Conservation (phyloP, 1,140 invertebrate species). For the Palaemon carinicauda region DNA sequence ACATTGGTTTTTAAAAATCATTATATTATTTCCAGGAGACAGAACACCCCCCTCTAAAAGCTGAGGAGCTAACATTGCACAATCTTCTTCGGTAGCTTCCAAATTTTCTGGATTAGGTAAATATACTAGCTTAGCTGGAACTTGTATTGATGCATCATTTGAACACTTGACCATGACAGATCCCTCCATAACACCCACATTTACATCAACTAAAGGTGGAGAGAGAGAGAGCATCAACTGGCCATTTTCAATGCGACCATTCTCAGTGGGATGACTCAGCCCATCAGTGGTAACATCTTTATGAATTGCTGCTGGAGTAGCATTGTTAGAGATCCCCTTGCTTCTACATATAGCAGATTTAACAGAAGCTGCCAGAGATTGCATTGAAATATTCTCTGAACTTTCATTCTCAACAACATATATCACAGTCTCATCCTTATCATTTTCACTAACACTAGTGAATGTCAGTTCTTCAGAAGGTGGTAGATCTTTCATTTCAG, state of each 20-base stretch:
- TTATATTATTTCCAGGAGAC: slow-evolving; percentile 23
- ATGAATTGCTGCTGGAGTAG: too few species aligned
- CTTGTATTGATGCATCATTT: slow-evolving; percentile 7
- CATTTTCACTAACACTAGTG: background rate
- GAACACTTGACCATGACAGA: slow-evolving; percentile 17
- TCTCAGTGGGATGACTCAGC: too few species aligned
- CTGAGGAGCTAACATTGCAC: slow-evolving; percentile 23
- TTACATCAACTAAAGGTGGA: background rate
- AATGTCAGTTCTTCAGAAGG: too few species aligned
- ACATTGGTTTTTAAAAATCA: slow-evolving; percentile 15
- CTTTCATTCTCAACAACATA: slow-evolving; percentile 14
- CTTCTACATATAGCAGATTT: too few species aligned
- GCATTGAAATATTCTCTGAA: background rate
- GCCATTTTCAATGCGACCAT: too few species aligned
- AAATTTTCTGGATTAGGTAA: slow-evolving; percentile 10
- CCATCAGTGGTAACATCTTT: too few species aligned
- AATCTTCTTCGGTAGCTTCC: slow-evolving; percentile 23
- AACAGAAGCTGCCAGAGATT: too few species aligned
- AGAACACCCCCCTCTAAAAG: slow-evolving; percentile 22
- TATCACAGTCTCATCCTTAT: slow-evolving; percentile 22
- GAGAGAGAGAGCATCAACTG: background rate
- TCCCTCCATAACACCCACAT: slow-evolving; percentile 28
- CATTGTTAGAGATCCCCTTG: too few species aligned
- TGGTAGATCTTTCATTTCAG: too few species aligned
- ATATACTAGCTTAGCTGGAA: slow-evolving; percentile 30